These are phyloP conservation scores for Drosophila lini DNA, from an alignment of 1,140 invertebrate species.

Conservation along the genomic window DNA sequence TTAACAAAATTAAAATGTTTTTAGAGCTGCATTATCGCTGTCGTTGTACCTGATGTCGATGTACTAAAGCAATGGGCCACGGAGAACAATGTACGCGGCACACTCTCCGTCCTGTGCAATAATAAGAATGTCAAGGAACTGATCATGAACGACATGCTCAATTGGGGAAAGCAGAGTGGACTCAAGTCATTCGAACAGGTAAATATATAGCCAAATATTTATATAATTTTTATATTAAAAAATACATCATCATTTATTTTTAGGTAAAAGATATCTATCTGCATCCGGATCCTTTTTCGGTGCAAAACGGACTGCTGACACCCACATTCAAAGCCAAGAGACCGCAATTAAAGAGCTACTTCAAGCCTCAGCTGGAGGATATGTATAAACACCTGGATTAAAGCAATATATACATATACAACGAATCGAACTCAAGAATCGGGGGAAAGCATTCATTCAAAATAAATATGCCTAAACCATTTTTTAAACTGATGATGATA, in stretches of 20 bases:
- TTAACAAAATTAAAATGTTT: neutral
- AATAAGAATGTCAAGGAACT: constrained; percentile 94
- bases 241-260: constrained; percentile 32
- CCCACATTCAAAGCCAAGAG: constrained; percentile 98
- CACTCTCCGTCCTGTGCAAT: constrained; percentile 94
- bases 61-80: constrained; percentile 95
- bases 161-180: constrained; percentile 94
- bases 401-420: constrained; percentile 48
- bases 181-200: constrained; percentile 99
- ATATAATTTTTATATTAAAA: neutral
- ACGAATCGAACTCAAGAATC: constrained; percentile 62
- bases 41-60: constrained; percentile 97
- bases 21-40: constrained; percentile 96
- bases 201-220: constrained; percentile 27
- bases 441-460: constrained; percentile 58
- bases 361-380: constrained; percentile 95
- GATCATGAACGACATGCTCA: constrained; percentile 95
- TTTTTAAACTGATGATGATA: constrained; percentile 59
- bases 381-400: constrained; percentile 90
- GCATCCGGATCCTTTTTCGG: constrained; percentile 96
- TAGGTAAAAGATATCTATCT: constrained; percentile 98
- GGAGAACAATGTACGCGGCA: constrained; percentile 93
- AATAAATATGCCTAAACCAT: constrained; percentile 44
- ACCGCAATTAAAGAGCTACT: constrained; percentile 94
- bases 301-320: constrained; percentile 98